Conservation (phyloP, 2,113 vertebrate species). For the Natator depressus region DNA sequence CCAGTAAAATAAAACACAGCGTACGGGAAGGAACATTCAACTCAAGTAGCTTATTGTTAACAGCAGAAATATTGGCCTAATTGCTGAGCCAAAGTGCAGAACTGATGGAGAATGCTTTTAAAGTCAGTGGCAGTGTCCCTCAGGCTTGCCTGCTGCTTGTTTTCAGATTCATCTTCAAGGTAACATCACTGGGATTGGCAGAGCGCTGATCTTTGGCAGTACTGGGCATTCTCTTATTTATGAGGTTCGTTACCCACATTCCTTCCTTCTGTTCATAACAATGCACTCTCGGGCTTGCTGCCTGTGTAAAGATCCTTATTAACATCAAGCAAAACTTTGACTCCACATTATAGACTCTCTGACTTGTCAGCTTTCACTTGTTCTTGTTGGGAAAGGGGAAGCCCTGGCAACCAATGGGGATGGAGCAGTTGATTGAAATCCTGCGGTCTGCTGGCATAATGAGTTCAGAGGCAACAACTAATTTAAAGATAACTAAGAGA, state of each 20-base stretch:
- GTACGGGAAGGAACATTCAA: background rate
- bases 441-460: background rate
- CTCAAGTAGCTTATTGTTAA: background rate
- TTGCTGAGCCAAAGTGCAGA: background rate
- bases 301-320: background rate
- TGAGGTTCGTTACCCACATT: background rate
- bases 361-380: background rate
- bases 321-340: background rate
- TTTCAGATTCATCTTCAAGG: background rate
- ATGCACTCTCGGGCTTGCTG: background rate
- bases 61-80: background rate
- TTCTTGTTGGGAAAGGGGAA: too few species aligned
- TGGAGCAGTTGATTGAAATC: background rate
- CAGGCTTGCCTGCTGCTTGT: background rate
- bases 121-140: background rate
- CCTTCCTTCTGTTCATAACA: background rate
- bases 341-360: background rate
- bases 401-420: background rate
- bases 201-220: background rate
- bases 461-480: background rate
- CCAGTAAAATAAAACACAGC: background rate
- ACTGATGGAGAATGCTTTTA: background rate
- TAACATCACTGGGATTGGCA: too few species aligned
- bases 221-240: background rate
- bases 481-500: background rate